These are phyloP conservation scores for Malurus splendens DNA, from an alignment of 2,797 vertebrate species.

Conservation along the genomic window DNA sequence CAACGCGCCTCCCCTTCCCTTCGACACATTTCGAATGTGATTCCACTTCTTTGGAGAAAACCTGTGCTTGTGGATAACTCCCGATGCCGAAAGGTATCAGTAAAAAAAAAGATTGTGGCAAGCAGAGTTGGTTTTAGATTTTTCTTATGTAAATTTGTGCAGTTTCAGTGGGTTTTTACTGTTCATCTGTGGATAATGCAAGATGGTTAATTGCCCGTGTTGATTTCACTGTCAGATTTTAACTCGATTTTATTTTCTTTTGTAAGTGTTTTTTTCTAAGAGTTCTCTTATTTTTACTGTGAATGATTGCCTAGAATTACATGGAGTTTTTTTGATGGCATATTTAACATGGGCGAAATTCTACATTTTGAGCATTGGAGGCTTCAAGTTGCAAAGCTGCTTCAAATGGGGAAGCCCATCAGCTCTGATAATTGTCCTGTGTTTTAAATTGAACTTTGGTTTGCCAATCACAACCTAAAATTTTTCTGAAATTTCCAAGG, in stretches of 20 bases:
- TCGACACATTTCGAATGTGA: not conserved
- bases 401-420: not conserved
- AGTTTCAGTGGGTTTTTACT: constrained; percentile 18
- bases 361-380: constrained; percentile 30
- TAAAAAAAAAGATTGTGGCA: not conserved
- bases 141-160: not conserved
- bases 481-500: not conserved
- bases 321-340: not conserved
- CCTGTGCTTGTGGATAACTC: not conserved
- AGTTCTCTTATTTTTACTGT: constrained; percentile 43
- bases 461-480: not conserved
- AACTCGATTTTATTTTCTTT: constrained; percentile 31
- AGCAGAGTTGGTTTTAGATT: not conserved
- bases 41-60: not conserved
- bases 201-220: not conserved
- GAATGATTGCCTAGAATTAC: constrained; percentile 4
- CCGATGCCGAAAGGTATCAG: not conserved
- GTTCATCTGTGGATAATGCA: constrained; percentile 19
- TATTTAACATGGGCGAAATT: not conserved
- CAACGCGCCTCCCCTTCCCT: not conserved
- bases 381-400: not conserved
- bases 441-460: not conserved
- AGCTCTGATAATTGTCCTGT: not conserved
- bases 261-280: constrained; percentile 36
- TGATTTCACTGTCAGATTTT: constrained; percentile 30